Percentiles rank a stretch among this genome's conserved stretches.
Conservation (phyloP, 2,797 vertebrate species). For the Liasis olivaceus region DNA sequence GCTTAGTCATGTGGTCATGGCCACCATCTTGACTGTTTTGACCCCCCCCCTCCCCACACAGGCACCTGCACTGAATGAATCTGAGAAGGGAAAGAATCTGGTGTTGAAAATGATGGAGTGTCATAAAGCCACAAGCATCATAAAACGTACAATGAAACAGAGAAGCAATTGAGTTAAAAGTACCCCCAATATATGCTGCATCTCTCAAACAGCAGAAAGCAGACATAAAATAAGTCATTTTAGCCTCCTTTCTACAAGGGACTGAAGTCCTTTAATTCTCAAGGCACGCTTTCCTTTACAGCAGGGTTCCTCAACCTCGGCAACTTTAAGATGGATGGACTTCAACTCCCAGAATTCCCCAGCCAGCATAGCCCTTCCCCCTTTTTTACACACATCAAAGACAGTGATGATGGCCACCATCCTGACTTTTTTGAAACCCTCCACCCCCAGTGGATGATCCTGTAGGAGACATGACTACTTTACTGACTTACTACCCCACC, state of each 20-base stretch:
- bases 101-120: slow-evolving; percentile 72
- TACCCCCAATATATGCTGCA: slow-evolving; percentile 74
- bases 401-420: too few species aligned
- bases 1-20: too few species aligned
- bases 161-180: slow-evolving; percentile 81
- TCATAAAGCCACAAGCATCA: slow-evolving; percentile 75
- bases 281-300: slow-evolving; percentile 55
- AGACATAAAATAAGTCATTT: slow-evolving; percentile 74
- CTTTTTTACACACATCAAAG: too few species aligned
- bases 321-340: too few species aligned
- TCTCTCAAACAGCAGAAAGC: slow-evolving; percentile 73
- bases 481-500: too few species aligned
- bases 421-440: too few species aligned
- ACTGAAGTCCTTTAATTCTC: slow-evolving; percentile 72
- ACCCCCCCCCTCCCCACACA: not conserved
- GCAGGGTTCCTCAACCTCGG: too few species aligned
- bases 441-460: too few species aligned
- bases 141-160: slow-evolving; percentile 79
- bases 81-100: not conserved
- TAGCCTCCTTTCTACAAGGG: slow-evolving; percentile 67
- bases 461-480: too few species aligned
- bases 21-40: not conserved
- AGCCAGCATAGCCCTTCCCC: too few species aligned
- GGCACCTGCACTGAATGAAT: slow-evolving; percentile 61
- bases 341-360: too few species aligned